These are phyloP conservation scores for Trichogramma dendrolimi DNA, from an alignment of 2,888 invertebrate species.

Conservation along the genomic window DNA sequence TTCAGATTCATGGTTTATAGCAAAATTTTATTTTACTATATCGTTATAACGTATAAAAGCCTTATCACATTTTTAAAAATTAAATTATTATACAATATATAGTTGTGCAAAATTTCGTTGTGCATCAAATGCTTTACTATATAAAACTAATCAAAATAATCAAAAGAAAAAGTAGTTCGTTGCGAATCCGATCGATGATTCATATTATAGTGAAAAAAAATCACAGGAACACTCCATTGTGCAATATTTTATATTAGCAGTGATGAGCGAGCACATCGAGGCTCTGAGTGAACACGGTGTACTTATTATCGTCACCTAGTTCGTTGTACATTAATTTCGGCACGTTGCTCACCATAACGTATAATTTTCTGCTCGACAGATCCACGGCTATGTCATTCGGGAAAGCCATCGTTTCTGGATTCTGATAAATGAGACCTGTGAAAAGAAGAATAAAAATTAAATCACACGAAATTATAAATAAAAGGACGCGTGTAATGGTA, in stretches of 20 bases:
- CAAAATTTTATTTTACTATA: too few species aligned
- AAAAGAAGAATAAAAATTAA: slow-evolving; percentile 18
- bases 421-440: slow-evolving; percentile 65
- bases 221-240: background rate
- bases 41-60: too few species aligned
- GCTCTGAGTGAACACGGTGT: slow-evolving; percentile 9
- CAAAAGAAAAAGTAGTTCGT: too few species aligned
- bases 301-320: slow-evolving; percentile 31
- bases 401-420: slow-evolving; percentile 67
- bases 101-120: too few species aligned
- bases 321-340: slow-evolving; percentile 38
- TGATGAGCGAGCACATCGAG: slow-evolving; percentile 21
- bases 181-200: background rate
- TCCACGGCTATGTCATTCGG: slow-evolving; percentile 65
- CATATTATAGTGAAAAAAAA: background rate
- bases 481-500: background rate
- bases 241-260: slow-evolving; percentile 10
- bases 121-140: too few species aligned
- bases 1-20: too few species aligned
- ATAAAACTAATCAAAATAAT: too few species aligned
- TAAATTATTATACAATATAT: too few species aligned
- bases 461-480: background rate
- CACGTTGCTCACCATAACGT: slow-evolving; percentile 44
- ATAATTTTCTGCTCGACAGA: slow-evolving; percentile 36
- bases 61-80: too few species aligned